These are phyloP conservation scores for Solenodon paradoxus DNA, from an alignment of 2,113 vertebrate species.

Conservation along the genomic window DNA sequence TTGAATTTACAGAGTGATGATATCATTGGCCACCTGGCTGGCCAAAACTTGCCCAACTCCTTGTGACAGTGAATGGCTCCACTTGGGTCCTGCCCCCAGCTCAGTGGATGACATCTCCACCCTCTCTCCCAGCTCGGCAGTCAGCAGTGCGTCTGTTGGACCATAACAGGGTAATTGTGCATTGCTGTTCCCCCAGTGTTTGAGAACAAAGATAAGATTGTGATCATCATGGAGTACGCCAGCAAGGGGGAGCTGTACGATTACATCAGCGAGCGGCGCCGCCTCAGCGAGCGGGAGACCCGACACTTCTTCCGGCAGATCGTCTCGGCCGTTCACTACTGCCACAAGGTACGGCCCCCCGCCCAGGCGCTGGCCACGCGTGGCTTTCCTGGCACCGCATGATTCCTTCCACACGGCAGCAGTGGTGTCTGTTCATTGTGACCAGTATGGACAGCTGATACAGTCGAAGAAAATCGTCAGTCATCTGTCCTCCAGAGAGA, in stretches of 20 bases:
- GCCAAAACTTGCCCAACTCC: background rate
- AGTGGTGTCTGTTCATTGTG: background rate
- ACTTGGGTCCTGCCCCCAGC: background rate
- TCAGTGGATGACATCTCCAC: background rate
- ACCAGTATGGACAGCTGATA: background rate
- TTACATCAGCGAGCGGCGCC: constrained; percentile 95
- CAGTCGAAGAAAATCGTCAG: background rate
- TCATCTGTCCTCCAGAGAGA: background rate
- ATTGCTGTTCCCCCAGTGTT: constrained; percentile 87
- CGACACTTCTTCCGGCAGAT: constrained; percentile 98
- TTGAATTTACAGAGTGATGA: accelerated
- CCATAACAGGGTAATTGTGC: constrained; percentile 25
- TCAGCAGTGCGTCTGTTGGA: background rate
- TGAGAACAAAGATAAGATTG: constrained; percentile 99
- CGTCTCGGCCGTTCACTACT: constrained; percentile 96
- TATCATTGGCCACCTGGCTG: background rate
- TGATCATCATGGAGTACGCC: constrained; percentile 97
- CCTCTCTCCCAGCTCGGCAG: background rate
- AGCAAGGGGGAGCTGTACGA: constrained; percentile 98
- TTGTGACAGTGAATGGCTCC: accelerated
- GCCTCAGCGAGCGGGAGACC: constrained; percentile 93
- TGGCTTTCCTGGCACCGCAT: accelerated
- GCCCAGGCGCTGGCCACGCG: background rate
- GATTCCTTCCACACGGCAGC: accelerated
- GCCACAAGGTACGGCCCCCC: constrained; percentile 91